Evolutionary conservation across 2,888 invertebrate species (phyloP), one percentile per base, ranked within the genome.

Genomic region (Polylopha cassiicola): DNA sequence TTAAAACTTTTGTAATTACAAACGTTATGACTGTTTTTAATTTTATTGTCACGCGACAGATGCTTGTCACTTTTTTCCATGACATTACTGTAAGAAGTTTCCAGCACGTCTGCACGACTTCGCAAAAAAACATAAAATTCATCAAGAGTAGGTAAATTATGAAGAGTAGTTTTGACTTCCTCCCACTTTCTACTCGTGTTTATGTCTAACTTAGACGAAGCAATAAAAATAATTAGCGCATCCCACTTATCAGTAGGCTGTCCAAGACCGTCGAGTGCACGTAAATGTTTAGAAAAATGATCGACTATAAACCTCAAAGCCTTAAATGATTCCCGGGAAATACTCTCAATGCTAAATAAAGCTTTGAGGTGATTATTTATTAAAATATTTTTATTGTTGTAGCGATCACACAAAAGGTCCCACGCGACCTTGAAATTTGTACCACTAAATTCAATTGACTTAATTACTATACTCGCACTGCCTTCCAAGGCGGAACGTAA

Each of bases 241-340:
- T 50, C 50, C 48, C 50, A 50, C 1, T 46, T 21, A 5, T 48
- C 47, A 7, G 50, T 50, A 1, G 45, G 37, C 17, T 45, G 39
- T 7, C 49, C 49, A 21, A 54, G 18, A 21, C 33, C 48, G 8
- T 31, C 4, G n/a, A 54, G 22, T 2, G 53, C 48, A 1, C 51
- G 46, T 18, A 54, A 22, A 16, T 54, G 50, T 37, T 51, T 53
- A 7, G 43, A 39, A 0, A 51, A 37, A 8, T 51, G 43, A 23
- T 53, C 53, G 4, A 50, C 39, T 24, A 49, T 30, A 23, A 37
- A 48, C 7, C 49, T 32, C n/a, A 52, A 22, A 1, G 46, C 41
- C 3, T 15, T 33, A 6, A 43, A 47, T 0, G 49, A 45, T 23
- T 51, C 50, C 0, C 44, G 38, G 18, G 29, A 7, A 11, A 47